Evolutionary conservation across 2,888 invertebrate species (phyloP).

Genomic region (Polydrusus pterygomalis): DNA sequence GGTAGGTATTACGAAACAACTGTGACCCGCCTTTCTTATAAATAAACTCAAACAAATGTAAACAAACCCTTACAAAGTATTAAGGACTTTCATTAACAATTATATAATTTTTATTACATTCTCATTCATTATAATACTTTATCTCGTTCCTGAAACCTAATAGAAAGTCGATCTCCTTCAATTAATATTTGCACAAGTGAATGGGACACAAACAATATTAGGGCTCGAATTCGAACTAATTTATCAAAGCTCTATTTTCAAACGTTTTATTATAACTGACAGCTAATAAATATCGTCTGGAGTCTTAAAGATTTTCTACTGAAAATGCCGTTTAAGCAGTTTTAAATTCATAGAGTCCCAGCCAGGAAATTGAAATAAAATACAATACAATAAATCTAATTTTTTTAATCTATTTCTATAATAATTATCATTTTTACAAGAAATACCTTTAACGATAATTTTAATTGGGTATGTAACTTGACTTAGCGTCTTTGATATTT

Average conservation of each 20-base stretch:
- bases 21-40: too few species aligned
- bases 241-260: slow-evolving; percentile 24
- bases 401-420: too few species aligned
- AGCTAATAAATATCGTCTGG: slow-evolving; percentile 2
- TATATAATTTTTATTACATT: not conserved
- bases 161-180: slow-evolving; percentile 28
- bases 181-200: slow-evolving; percentile 40
- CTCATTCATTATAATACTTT: not conserved
- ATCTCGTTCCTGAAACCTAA: slow-evolving; percentile 8
- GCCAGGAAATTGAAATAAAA: not conserved
- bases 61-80: too few species aligned
- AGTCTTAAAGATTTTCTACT: slow-evolving; percentile 4
- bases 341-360: not conserved
- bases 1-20: too few species aligned
- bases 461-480: too few species aligned
- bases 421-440: too few species aligned
- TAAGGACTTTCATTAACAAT: too few species aligned
- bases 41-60: too few species aligned
- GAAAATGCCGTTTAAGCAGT: not conserved
- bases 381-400: too few species aligned
- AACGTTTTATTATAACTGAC: slow-evolving; percentile 22
- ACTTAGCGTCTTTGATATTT: too few species aligned
- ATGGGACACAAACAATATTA: slow-evolving; percentile 26
- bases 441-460: too few species aligned
- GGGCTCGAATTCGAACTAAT: slow-evolving; percentile 20